A percentile compares a stretch with the other conserved stretches of the same genome.
Conservation (phyloP, 1,140 invertebrate genomes). For the Scaptomyza pallida region DNA sequence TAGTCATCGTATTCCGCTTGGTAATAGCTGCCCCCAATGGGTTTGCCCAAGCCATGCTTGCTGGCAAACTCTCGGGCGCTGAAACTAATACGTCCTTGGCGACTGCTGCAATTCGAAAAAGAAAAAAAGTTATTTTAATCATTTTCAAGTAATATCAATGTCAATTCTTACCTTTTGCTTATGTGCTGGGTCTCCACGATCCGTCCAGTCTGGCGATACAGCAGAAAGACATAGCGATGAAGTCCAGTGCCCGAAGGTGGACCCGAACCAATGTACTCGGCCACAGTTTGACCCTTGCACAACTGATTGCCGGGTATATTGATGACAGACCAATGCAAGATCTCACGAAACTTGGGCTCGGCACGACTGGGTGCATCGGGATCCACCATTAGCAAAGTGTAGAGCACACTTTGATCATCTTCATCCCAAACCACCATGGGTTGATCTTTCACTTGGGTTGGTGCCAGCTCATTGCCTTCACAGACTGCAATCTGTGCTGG, state of each 20-base stretch:
- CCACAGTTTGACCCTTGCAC: slow-evolving; percentile 88
- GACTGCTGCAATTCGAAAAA: slow-evolving; percentile 82
- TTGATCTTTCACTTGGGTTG: slow-evolving; percentile 89
- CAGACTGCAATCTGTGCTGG: slow-evolving; percentile 86
- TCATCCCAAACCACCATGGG: slow-evolving; percentile 87
- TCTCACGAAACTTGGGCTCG: slow-evolving; percentile 92
- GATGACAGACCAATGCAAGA: slow-evolving; percentile 95
- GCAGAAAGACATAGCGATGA: slow-evolving; percentile 95
- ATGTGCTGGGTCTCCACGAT: slow-evolving; percentile 52
- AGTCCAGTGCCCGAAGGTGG: slow-evolving; percentile 92
- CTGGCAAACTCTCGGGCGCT: slow-evolving; percentile 91
- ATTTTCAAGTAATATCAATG: too few relatives aligned
- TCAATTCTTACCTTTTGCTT: slow-evolving; percentile 46
- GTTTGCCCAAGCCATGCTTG: slow-evolving; percentile 92
- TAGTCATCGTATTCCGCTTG: slow-evolving; percentile 96
- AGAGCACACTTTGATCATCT: slow-evolving; percentile 83
- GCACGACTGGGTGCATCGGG: slow-evolving; percentile 94
- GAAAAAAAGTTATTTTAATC: not conserved
- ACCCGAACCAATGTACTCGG: slow-evolving; percentile 93
- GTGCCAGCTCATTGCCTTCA: slow-evolving; percentile 90
- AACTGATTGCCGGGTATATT: slow-evolving; percentile 94
- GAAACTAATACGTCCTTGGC: slow-evolving; percentile 90
- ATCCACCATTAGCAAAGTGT: slow-evolving; percentile 94
- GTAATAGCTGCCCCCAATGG: slow-evolving; percentile 94
- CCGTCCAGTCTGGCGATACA: slow-evolving; percentile 89